phyloP scores from a whole-genome alignment of 2,797 vertebrate species.

The Acipenser ruthenus region DNA sequence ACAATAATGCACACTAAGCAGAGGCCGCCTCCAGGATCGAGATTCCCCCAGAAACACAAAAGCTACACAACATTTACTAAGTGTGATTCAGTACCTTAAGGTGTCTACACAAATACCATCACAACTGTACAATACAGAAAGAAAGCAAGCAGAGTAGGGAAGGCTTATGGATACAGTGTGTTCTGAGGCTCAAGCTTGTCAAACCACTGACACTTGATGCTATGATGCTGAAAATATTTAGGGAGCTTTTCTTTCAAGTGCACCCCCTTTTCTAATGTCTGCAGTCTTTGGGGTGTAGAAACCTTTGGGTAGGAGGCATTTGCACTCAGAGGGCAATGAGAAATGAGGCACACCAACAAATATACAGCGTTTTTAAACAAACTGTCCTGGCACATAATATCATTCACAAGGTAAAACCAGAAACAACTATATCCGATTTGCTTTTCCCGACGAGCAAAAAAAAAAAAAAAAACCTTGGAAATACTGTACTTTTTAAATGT shows the following conservation, averaged over 20 bases:
- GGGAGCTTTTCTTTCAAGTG: too few relatives aligned
- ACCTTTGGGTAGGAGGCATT: background rate
- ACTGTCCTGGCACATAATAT: background rate
- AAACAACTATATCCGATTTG: too few relatives aligned
- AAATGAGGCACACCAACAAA: background rate
- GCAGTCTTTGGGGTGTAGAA: background rate
- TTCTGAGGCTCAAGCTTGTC: too few relatives aligned
- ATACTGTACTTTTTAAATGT: too few relatives aligned
- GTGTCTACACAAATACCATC: too few relatives aligned
- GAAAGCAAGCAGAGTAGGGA: background rate
- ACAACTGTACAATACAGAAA: background rate
- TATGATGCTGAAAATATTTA: too few relatives aligned
- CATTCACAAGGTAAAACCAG: background rate
- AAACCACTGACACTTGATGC: too few relatives aligned
- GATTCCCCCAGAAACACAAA: constrained; percentile 31
- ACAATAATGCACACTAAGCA: constrained; percentile 16
- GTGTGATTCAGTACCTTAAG: too few relatives aligned
- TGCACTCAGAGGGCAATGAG: background rate
- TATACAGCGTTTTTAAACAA: background rate
- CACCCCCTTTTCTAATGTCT: too few relatives aligned
- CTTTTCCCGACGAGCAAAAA: too few relatives aligned
- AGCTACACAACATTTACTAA: constrained; percentile 3
- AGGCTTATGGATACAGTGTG: too few relatives aligned
- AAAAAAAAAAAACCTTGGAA: too few relatives aligned
- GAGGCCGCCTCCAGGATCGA: constrained; percentile 11